Conservation (phyloP, 2,797 vertebrate genomes). For the Notolepis coatsorum region DNA sequence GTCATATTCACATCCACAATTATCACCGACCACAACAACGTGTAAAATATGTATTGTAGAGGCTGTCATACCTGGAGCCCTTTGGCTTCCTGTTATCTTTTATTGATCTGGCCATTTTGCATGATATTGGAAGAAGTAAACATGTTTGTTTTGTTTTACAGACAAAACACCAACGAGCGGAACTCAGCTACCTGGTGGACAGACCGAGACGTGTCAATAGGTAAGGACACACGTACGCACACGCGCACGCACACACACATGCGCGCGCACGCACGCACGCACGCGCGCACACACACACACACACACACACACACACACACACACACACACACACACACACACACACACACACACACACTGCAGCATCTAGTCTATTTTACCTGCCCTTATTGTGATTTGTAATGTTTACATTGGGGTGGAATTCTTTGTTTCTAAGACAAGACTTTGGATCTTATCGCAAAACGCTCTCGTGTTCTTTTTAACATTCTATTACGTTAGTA, state of each 20-base stretch:
- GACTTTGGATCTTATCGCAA: slow-evolving; percentile 48
- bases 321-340: not conserved
- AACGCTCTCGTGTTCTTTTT: slow-evolving; percentile 56
- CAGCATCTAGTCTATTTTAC: slow-evolving; percentile 32
- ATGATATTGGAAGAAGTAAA: slow-evolving; percentile 7
- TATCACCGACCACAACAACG: too few species aligned
- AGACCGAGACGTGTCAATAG: slow-evolving; percentile 99
- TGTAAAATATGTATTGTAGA: too few species aligned
- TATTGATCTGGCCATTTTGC: not conserved
- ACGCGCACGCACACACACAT: not conserved
- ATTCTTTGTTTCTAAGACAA: slow-evolving; percentile 33
- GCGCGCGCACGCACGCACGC: not conserved
- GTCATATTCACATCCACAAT: too few species aligned
- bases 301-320: slow-evolving; percentile 4
- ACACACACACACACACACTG: not conserved
- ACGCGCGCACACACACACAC: not conserved
- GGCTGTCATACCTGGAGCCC: too few species aligned
- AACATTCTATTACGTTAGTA: slow-evolving; percentile 71
- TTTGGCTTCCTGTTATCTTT: too few species aligned
- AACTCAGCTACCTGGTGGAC: slow-evolving; percentile 98
- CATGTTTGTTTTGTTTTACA: slow-evolving; percentile 76
- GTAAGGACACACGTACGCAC: slow-evolving; percentile 71
- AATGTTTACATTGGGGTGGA: slow-evolving; percentile 20
- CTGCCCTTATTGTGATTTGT: slow-evolving; percentile 9
- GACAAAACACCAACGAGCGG: slow-evolving; percentile 97